phyloP scores from a whole-genome alignment of 2,888 invertebrate species.

The Parnassius glacialis region DNA sequence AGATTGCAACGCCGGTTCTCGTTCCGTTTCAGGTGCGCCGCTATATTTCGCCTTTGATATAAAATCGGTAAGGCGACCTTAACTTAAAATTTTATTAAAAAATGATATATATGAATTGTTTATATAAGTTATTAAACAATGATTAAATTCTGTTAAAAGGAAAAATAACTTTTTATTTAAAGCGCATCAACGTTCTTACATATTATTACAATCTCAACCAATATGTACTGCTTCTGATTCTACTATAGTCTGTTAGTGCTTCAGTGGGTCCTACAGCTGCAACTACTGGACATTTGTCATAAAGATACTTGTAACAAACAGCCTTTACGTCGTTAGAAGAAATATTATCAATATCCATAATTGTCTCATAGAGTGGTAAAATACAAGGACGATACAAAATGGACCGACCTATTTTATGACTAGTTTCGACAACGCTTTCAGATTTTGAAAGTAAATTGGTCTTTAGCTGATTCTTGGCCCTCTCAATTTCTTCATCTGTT shows the following conservation, averaged over 20 bases:
- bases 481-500: conserved; percentile 92
- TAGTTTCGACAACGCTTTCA: conserved; percentile 93
- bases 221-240: conserved; percentile 90
- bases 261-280: conserved; percentile 95
- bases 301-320: conserved; percentile 92
- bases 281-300: conserved; percentile 94
- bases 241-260: conserved; percentile 90
- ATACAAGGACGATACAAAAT: conserved; percentile 94
- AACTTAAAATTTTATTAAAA: too few species aligned
- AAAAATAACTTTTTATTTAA: too few species aligned
- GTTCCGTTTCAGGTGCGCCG: too few species aligned
- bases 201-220: conserved; percentile 79
- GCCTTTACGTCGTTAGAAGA: conserved; percentile 87
- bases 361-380: conserved; percentile 91
- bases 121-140: too few species aligned
- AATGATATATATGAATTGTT: too few species aligned
- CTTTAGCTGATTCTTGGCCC: conserved; percentile 94
- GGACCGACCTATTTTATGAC: conserved; percentile 97
- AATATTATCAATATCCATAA: conserved; percentile 91
- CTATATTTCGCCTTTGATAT: too few species aligned
- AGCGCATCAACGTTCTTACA: not conserved
- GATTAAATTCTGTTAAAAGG: too few species aligned
- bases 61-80: too few species aligned
- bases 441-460: conserved; percentile 94
- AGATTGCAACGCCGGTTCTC: too few species aligned